phyloP scores from a whole-genome alignment of 2,888 invertebrate genomes.

The Stenchaetothrips biformis region DNA sequence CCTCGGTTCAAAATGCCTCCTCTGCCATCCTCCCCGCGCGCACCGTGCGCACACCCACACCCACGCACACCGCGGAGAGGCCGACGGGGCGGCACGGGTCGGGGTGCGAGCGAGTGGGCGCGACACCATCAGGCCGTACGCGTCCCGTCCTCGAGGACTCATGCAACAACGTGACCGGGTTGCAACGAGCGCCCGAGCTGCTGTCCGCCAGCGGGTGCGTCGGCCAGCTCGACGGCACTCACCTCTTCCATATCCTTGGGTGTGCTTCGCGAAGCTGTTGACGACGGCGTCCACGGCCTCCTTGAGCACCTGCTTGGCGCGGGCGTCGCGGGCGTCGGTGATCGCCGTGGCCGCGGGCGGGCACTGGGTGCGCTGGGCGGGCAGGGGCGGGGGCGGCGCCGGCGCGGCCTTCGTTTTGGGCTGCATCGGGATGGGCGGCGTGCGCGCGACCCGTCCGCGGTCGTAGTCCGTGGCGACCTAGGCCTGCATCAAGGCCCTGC shows the following conservation, averaged over 20 bases:
- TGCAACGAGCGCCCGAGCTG: no score
- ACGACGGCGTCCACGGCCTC: conserved; percentile 70
- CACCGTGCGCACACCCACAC: neutral
- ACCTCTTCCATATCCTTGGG: conserved; percentile 66
- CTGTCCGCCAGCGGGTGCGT: no score
- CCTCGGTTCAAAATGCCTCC: neutral
- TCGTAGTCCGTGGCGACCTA: neutral
- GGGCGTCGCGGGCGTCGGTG: conserved; percentile 45
- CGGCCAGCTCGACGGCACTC: no score
- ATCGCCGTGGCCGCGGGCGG: conserved; percentile 38
- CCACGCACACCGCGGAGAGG: neutral
- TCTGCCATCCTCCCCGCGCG: neutral
- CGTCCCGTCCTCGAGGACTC: no score
- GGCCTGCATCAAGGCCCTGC: neutral
- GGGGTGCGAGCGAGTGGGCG: neutral
- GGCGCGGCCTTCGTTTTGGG: conserved; percentile 37
- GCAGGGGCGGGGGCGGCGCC: conserved; percentile 32
- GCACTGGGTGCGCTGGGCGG: conserved; percentile 33
- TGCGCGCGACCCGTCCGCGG: neutral
- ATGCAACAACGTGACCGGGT: no score
- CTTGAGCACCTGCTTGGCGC: conserved; percentile 56
- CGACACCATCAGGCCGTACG: neutral
- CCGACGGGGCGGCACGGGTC: neutral
- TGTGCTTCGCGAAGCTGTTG: conserved; percentile 67
- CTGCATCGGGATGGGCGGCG: conserved; percentile 33